Base-by-base conservation (phyloP, 2,113 vertebrate genomes). In the Cryptomyrus ogoouensis region DNA sequence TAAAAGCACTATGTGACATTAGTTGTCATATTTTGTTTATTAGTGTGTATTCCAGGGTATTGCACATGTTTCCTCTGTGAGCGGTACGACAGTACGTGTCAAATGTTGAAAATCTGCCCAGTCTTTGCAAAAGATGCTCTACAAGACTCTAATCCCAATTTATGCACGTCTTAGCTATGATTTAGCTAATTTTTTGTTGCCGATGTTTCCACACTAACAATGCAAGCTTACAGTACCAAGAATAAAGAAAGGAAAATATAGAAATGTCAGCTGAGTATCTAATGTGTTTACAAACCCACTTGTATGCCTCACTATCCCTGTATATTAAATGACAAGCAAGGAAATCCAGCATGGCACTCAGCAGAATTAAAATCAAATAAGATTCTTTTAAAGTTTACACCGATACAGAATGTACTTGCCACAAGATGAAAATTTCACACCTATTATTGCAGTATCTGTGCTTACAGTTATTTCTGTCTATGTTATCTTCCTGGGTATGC, bases 371-470 rank as follows among this genome's bases (percentile, higher is more conserved):
- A 93, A 92, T 91, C 91, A 91, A 92, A 91, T 70, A 88, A 88
- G 88, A 89, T 84, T 88, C 90, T 90, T 91, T 88, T 83, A 91
- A 93, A 90, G 87, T 92, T 91, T 91, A 90, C 91, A 91, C 89
- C 91, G 91, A 90, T 93, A 91, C 84, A 89, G 92, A 91, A 74
- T 89, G 88, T 89, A 92, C 88, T 90, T 92, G 91, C 93, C 93
- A 92, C 83, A 88, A 93, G 24, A 88, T 91, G 91, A 88, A 92
- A 92, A 93, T 92, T 91, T 91, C 92, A 93, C 92, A 91, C 92
- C 93, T 93, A 94, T 92, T 94, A 94, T 94, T 92, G 91, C 91
- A 86, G 89, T 89, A 84, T 92, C 87, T 92, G 90, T 44, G 89
- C 91, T 91, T 87, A 91, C 91, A 93, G 88, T 90, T 50, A 8